A percentile compares a stretch with the other conserved stretches of the same genome.
Evolutionary conservation across 2,113 vertebrate genomes (phyloP).

Genomic region (Entomyzon cyanotis): DNA sequence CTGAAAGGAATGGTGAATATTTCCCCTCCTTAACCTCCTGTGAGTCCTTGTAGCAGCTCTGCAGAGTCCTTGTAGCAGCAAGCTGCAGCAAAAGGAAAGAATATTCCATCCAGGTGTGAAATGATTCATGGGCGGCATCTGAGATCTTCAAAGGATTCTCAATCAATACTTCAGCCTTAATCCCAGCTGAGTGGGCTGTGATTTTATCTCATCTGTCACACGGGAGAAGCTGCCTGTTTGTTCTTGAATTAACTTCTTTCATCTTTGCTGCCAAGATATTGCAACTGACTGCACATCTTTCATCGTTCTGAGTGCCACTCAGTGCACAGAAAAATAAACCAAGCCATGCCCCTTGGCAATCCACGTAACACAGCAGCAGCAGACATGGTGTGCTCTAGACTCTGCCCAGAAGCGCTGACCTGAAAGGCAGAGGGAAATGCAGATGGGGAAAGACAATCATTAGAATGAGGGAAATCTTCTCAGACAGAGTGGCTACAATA

Average conservation of each 20-base stretch:
- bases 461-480: neutral
- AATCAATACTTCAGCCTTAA: constrained; percentile 39
- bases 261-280: constrained; percentile 15
- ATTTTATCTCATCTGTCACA: constrained; percentile 54
- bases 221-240: constrained; percentile 31
- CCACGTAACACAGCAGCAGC: neutral
- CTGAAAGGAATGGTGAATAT: neutral
- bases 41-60: neutral
- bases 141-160: constrained; percentile 58
- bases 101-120: constrained; percentile 63
- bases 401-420: constrained; percentile 87
- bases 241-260: constrained; percentile 13
- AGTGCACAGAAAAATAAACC: constrained; percentile 21
- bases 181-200: constrained; percentile 2
- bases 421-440: constrained; percentile 47
- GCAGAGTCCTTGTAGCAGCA: constrained; percentile 2
- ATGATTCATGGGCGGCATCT: constrained; percentile 67
- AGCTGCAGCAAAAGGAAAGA: constrained; percentile 26
- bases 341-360: neutral
- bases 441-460: neutral
- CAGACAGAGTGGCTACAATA: neutral
- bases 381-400: constrained; percentile 64
- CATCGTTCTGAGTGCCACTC: neutral
- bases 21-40: neutral
- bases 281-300: neutral